These are phyloP conservation scores for Oreochromis tanganicae DNA, from an alignment of 2,113 vertebrate genomes.

Conservation along the genomic window DNA sequence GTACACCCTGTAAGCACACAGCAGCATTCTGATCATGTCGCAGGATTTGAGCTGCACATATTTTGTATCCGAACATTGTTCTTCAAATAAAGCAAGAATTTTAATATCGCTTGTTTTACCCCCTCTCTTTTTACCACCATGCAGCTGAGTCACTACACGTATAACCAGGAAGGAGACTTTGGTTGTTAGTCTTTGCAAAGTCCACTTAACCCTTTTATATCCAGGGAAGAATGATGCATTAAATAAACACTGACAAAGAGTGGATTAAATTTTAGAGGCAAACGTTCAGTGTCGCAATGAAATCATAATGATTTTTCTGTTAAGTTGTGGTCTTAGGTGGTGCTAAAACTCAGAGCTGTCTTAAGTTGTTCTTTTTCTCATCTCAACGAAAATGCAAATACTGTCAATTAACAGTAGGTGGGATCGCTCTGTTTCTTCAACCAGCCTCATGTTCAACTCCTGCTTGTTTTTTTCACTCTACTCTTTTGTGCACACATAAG, in stretches of 20 bases:
- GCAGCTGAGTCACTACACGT: not conserved
- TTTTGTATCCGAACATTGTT: not conserved
- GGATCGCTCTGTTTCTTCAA: not conserved
- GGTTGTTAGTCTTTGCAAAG: not conserved
- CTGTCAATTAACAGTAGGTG: not conserved
- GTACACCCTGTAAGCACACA: not conserved
- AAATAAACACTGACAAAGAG: not conserved
- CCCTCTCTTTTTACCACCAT: not conserved
- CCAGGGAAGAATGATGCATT: not conserved
- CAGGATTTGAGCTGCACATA: not conserved
- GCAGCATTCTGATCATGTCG: not conserved
- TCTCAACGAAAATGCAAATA: not conserved
- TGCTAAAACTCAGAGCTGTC: not conserved
- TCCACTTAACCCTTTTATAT: not conserved
- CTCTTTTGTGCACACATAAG: not conserved
- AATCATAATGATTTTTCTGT: not conserved
- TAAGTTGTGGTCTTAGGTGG: not conserved
- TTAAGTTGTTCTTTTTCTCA: not conserved
- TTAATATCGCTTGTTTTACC: not conserved
- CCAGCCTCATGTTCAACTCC: not conserved
- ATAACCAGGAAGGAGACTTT: not conserved
- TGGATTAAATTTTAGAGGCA: not conserved
- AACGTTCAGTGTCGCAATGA: not conserved
- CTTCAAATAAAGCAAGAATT: not conserved
- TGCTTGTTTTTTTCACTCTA: not conserved